Evolutionary conservation across 2,888 invertebrate species (phyloP), one percentile per base, ranked within the genome.

Genomic region (Arenicola marina): DNA sequence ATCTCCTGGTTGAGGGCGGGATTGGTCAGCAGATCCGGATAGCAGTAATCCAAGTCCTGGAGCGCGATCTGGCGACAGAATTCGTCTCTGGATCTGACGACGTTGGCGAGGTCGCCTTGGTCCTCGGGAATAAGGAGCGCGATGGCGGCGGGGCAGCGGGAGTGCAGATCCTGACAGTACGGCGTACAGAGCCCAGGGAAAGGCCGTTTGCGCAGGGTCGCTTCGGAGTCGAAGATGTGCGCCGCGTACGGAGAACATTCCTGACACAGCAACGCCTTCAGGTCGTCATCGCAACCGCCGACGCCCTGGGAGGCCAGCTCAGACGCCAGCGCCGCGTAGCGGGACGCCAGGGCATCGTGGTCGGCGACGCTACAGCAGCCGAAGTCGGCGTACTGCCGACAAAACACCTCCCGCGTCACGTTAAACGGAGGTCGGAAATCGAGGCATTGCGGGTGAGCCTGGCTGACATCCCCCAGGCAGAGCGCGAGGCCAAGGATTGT

Each of bases 181-280:
- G 45, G 45, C 1, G 24, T 31, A 60, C 81, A 80, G 4, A 81
- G 67, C 31, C 78, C 78, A 1, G 81, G 81, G 51, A 80, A 75
- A 2, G 71, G 56, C 11, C 73, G 59, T 38, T 33, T 32, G 1
- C 73, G 69, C 26, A 48, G 46, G 29, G 65, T 60, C 7, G 66
- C 75, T 59, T 79, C 80, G 1, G 76, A 74, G 55, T 76, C 78
- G 65, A 73, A 79, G 11, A 80, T 72, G 62, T 80, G 79, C 4
- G 79, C 79, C 0, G 80, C 78, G 59, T 78, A 80, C 0, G 81
- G 81, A 0, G 79, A 79, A 62, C 81, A 81, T 29, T 71, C 69
- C 61, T 76, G 77, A 61, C 81, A 81, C 7, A 79, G 51, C 15
- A 81, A 56, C 21, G 75, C 72, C 55, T 69, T 65, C 0, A 75